Percentiles rank a stretch among this genome's conserved stretches.
Conservation (phyloP, 2,797 vertebrate genomes). For the Peromyscus melanophrys region DNA sequence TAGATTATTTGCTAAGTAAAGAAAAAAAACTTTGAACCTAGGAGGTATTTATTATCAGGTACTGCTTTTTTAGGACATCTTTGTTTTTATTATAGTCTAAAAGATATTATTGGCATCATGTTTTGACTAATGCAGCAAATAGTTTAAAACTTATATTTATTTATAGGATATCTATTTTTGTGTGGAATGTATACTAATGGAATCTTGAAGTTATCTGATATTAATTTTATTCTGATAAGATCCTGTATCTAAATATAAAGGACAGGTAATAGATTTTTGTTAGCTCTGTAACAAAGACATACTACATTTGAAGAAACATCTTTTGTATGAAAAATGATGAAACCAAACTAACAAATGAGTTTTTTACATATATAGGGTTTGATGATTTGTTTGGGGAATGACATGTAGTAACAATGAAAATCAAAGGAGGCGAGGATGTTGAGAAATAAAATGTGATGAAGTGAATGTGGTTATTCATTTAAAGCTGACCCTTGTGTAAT, state of each 20-base stretch:
- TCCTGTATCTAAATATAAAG: constrained; percentile 14
- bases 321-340: not conserved
- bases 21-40: constrained; percentile 6
- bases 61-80: not conserved
- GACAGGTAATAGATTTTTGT: constrained; percentile 23
- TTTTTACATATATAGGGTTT: not conserved
- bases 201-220: constrained; percentile 10
- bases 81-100: not conserved
- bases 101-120: not conserved
- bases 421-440: not conserved
- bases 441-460: not conserved
- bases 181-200: not conserved
- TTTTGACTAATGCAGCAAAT: constrained; percentile 29
- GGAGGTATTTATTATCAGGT: not conserved
- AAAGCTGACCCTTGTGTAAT: not conserved
- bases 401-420: not conserved
- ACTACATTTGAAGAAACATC: constrained; percentile 8
- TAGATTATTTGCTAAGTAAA: constrained; percentile 3
- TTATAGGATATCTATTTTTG: not conserved
- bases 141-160: not conserved
- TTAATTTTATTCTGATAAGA: constrained; percentile 34
- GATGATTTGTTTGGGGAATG: constrained; percentile 11
- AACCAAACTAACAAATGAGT: not conserved
- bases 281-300: not conserved
- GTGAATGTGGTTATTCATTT: constrained; percentile 6